Base-by-base conservation (phyloP, 2,888 invertebrate genomes). In the Girardia tigrina region DNA sequence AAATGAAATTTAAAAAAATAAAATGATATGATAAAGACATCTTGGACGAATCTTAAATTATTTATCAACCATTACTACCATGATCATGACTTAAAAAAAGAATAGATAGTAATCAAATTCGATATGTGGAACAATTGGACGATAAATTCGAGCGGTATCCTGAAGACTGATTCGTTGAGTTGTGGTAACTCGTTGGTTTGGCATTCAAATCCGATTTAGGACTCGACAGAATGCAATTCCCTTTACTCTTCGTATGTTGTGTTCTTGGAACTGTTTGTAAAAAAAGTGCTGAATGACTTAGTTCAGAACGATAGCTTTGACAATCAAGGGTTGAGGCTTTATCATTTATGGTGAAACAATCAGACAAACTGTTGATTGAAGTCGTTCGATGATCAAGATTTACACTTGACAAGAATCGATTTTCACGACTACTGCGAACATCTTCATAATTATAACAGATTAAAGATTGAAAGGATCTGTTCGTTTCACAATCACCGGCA, bases 391-490 rank as follows among this genome's bases (percentile, higher is more conserved):
- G 23, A 56, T 56, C 23, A 56, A 56, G 4, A 56, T 56, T 56
- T 20, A 56, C n/a, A 8, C 8, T 56, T 4, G 56, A 56, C n/a
- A 23, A 56, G n/a, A 56, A 56, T 56, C n/a, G 56, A 6, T 56
- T 56, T 56, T 56, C 56, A 20, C 56, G n/a, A 16, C 56, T 56
- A n/a, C 56, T 56, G 56, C 56, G 56, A 56, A 56, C 56, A 56
- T 56, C 56, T 56, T 56, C 56, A 16, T 8, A 56, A 56, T 56
- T 56, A 16, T 56, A 56, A 56, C 56, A 56, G 23, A 56, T n/a
- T 4, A 56, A 23, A 56, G 56, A 56, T 56, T 56, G 56, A 4
- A 23, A 56, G n/a, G 56, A 56, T 56, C 23, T 56, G 23, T 56
- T 56, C 56, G 23, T 56, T 56, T 56, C 56, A 56, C 56, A 56